Percentiles rank a stretch among this genome's conserved stretches.
Conservation (phyloP, 2,888 invertebrate genomes). For the Pachliopta kotzebuea region DNA sequence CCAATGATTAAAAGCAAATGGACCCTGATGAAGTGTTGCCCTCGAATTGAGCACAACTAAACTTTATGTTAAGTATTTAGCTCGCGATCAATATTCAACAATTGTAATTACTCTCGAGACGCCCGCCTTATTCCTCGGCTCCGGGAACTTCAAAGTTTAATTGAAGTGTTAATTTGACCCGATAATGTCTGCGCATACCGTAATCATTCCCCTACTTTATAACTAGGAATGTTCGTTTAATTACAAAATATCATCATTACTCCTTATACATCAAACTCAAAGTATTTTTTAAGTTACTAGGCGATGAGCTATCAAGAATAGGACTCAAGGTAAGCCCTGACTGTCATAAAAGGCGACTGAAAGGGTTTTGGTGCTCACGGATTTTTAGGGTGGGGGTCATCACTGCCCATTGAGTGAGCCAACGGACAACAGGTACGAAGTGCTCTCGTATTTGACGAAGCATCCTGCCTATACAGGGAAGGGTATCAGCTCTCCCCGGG, state of each 20-base stretch:
- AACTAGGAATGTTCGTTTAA: conserved; percentile 5
- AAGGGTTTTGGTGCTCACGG: too few species aligned
- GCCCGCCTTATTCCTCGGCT: conserved; percentile 31
- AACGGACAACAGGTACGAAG: too few species aligned
- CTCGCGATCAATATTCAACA: conserved; percentile 29
- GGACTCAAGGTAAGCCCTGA: too few species aligned
- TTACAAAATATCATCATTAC: background rate
- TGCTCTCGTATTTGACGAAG: too few species aligned
- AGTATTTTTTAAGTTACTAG: too few species aligned
- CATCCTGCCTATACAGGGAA: too few species aligned
- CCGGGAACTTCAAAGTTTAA: conserved; percentile 44
- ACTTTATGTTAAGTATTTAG: conserved; percentile 29
- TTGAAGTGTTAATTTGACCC: conserved; percentile 47
- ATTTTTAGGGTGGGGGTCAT: too few species aligned
- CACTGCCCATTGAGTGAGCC: too few species aligned
- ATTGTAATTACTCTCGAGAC: conserved; percentile 27
- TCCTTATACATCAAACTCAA: too few species aligned
- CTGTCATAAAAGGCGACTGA: too few species aligned
- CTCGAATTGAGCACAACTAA: conserved; percentile 10
- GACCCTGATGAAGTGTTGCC: conserved; percentile 6
- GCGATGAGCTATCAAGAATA: too few species aligned
- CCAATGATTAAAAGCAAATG: conserved; percentile 36
- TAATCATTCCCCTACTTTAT: conserved; percentile 12
- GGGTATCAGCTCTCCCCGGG: too few species aligned
- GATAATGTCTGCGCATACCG: conserved; percentile 31